Evolutionary conservation across 1,140 invertebrate species (phyloP).

Genomic region (Macrostomum lignano): DNA sequence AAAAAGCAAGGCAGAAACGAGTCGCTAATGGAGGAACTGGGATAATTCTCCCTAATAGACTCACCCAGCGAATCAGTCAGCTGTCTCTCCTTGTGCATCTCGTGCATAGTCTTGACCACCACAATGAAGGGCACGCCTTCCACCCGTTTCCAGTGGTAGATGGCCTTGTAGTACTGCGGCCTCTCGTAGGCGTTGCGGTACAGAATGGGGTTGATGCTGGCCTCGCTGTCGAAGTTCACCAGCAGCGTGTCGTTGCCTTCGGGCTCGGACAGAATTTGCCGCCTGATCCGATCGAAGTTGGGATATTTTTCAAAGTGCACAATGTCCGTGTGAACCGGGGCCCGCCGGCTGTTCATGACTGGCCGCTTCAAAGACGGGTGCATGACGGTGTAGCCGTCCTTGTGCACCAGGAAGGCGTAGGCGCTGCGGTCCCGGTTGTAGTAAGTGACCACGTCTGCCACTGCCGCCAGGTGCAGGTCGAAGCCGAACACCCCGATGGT

Average conservation of each 20-base stretch:
- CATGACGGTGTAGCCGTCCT: conserved; percentile 36
- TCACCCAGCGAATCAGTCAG: not conserved
- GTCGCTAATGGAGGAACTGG: too few species aligned
- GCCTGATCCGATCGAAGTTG: conserved; percentile 34
- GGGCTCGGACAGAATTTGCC: too few species aligned
- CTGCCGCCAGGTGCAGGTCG: conserved; percentile 43
- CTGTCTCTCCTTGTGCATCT: not conserved
- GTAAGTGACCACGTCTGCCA: conserved; percentile 46
- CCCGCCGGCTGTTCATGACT: conserved; percentile 32
- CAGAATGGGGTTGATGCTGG: too few species aligned
- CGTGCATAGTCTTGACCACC: conserved; percentile 11
- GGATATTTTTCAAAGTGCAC: conserved; percentile 36
- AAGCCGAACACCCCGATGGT: conserved; percentile 42
- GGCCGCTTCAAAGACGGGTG: conserved; percentile 41
- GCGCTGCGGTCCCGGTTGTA: conserved; percentile 32
- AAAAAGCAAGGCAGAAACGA: too few species aligned
- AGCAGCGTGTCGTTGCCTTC: too few species aligned
- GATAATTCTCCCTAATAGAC: not conserved
- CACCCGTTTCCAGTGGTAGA: conserved; percentile 13
- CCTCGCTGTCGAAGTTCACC: too few species aligned
- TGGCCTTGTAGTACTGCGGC: too few species aligned
- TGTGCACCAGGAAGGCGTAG: conserved; percentile 44
- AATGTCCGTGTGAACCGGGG: conserved; percentile 40
- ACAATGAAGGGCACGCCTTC: conserved; percentile 19
- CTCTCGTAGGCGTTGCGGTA: too few species aligned